Evolutionary conservation across 2,888 invertebrate species (phyloP), one percentile per base, ranked within the genome.

Genomic region (Anaspis maculata): DNA sequence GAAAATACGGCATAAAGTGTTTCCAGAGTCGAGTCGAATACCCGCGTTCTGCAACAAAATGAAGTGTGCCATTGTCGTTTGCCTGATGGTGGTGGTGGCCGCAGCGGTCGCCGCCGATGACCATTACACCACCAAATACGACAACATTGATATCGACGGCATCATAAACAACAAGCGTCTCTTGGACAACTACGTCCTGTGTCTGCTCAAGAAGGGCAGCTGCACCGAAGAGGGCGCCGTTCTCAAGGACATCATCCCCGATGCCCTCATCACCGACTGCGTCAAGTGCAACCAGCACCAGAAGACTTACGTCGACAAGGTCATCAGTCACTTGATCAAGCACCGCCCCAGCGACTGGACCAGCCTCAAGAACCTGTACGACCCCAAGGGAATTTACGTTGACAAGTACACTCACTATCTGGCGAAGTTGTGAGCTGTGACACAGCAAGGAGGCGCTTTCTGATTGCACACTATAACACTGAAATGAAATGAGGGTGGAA

Each of bases 261-360:
- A 80, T 49, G 79, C 79, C 1, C 71, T 79, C 31, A 59, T 67
- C 37, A 76, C 74, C 32, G 74, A 73, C 41, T 80, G 80, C 52
- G 56, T 52, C 21, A 79, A 76, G 52, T 80, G 80, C 52, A 74
- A 69, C 10, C 71, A 72, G 15, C 65, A 70, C 15, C 79, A 79
- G 57, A 76, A 74, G 58, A 60, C 53, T 32, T 70, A 68, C 1
- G 75, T 77, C 0, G 72, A 77, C n/a, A 76, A 76, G 52, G 73
- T 79, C 12, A 74, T 80, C 39, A 70, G 65, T 32, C 67, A 74
- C 39, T 59, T 81, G 30, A 73, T 71, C 50, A 55, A 64, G 33
- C 74, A 76, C 32, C 72, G 73, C 53, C 71, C 73, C 0, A 65
- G 66, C 0, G 78, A 79, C 44, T 81, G 79, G 76, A 66, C 71